These are phyloP conservation scores for Cheracebus regulus DNA, from an alignment of 2,797 vertebrate species.

Conservation along the genomic window DNA sequence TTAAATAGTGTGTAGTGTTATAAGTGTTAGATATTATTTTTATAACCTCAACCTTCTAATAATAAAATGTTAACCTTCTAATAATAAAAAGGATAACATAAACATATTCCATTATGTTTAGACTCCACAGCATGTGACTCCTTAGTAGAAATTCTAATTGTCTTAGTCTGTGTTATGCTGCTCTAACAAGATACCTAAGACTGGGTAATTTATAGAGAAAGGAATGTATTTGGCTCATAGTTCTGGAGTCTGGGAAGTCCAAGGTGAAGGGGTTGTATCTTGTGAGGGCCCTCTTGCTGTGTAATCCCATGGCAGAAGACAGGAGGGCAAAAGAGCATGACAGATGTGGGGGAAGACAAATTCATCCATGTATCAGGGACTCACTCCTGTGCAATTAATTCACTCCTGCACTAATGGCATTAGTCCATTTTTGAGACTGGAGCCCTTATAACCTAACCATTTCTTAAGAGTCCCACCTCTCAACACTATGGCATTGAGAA, in stretches of 20 bases:
- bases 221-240: not conserved
- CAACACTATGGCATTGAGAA: not conserved
- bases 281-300: not conserved
- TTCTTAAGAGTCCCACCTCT: not conserved
- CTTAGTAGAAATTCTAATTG: not conserved
- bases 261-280: not conserved
- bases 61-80: not conserved
- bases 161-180: not conserved
- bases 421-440: not conserved
- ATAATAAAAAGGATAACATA: not conserved
- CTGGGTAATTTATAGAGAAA: not conserved
- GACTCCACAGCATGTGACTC: not conserved
- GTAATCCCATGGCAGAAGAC: not conserved
- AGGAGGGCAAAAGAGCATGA: not conserved
- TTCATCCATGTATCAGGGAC: not conserved
- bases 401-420: not conserved
- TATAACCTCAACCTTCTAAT: not conserved
- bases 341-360: not conserved
- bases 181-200: not conserved
- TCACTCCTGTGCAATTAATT: not conserved
- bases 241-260: not conserved
- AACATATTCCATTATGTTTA: not conserved
- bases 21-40: not conserved
- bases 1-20: not conserved
- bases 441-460: not conserved